Conservation (phyloP, 2,797 vertebrate genomes). For the Artibeus jamaicensis region DNA sequence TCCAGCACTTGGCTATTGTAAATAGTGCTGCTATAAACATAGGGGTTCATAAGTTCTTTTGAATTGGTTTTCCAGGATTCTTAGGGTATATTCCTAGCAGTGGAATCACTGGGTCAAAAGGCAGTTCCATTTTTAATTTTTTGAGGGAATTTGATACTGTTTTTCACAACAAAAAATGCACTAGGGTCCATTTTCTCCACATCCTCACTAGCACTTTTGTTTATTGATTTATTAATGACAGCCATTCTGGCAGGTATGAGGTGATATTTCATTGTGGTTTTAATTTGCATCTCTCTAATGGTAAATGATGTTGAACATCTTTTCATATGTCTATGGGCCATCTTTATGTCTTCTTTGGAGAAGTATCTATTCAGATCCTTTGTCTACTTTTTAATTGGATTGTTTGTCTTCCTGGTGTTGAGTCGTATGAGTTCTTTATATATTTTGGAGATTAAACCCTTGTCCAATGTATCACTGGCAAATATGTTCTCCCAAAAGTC, state of each 20-base stretch:
- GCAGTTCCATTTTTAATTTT: background rate
- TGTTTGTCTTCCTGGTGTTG: background rate
- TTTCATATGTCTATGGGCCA: background rate
- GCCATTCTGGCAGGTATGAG: background rate
- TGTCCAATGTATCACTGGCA: background rate
- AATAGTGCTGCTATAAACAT: background rate
- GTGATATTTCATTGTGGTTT: background rate
- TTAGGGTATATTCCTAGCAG: background rate
- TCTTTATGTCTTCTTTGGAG: background rate
- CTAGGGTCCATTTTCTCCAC: background rate
- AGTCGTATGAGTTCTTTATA: background rate
- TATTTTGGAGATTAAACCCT: background rate
- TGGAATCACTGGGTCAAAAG: background rate
- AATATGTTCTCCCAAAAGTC: background rate
- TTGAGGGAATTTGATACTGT: background rate
- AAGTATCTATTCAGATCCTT: background rate
- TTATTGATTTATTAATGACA: background rate
- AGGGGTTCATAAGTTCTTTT: background rate
- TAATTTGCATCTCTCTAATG: background rate
- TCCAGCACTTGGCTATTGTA: background rate
- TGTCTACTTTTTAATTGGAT: background rate
- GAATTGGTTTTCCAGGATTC: background rate
- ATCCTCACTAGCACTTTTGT: background rate
- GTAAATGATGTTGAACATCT: background rate
- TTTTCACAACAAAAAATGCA: background rate